A percentile compares a stretch with the other conserved stretches of the same genome.
These are phyloP conservation scores for Drosophila pruinosa DNA, from an alignment of 1,140 invertebrate species.

Conservation along the genomic window DNA sequence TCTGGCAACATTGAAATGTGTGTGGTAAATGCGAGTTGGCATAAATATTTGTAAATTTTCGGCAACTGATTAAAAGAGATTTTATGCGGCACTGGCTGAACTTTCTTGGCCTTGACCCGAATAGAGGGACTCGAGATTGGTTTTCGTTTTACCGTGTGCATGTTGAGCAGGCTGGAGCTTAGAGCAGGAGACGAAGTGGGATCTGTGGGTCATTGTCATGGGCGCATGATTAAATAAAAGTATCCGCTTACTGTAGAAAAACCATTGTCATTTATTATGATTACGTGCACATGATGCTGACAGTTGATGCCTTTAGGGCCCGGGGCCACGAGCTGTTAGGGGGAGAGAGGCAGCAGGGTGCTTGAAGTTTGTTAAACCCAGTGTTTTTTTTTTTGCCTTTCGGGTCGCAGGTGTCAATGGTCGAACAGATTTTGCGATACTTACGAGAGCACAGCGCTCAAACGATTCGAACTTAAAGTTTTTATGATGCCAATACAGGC, in stretches of 20 bases:
- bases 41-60: conserved; percentile 13
- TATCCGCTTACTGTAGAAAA: conserved; percentile 38
- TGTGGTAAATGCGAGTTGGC: conserved; percentile 6
- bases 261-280: conserved; percentile 49
- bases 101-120: conserved; percentile 20
- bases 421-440: conserved; percentile 27
- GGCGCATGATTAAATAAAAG: conserved; percentile 49
- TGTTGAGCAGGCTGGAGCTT: background rate
- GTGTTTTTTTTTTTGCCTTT: background rate
- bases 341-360: too few relatives aligned
- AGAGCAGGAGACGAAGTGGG: background rate
- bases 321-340: background rate
- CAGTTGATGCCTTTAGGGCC: conserved; percentile 24
- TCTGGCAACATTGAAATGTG: conserved; percentile 3
- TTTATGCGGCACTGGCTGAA: background rate
- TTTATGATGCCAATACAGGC: conserved; percentile 28
- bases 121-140: background rate
- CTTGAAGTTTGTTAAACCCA: background rate
- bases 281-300: conserved; percentile 43
- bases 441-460: background rate
- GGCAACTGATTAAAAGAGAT: conserved; percentile 17
- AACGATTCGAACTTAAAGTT: conserved; percentile 41
- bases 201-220: conserved; percentile 20
- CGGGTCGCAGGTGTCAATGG: conserved; percentile 33
- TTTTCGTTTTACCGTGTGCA: background rate